Base-by-base conservation (phyloP, 2,113 vertebrate species). In the Gasterosteus nipponicus region DNA sequence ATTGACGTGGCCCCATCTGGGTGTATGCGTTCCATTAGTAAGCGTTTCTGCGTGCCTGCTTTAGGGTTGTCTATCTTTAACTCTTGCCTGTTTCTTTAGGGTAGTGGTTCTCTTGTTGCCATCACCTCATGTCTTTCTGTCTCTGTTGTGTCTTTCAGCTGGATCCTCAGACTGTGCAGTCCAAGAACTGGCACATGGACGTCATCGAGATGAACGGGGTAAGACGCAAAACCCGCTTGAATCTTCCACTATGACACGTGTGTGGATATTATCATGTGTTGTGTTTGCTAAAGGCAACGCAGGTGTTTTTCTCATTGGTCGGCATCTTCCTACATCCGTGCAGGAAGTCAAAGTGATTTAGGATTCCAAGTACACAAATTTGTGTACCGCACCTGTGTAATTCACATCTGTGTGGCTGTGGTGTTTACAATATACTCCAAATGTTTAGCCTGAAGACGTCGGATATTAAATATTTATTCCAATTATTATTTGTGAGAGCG, bases 131-230 rank as follows among this genome's bases (percentile, higher is more conserved):
- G 29, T 81, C 46, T 51, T 10, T 82, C 4, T 82, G n/a, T 85
- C 64, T 83, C 33, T 82, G 59, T 79, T 78, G 75, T 88, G 69
- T 87, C 68, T 93, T 89, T 15, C 92, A 99, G 98, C 92, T 99
- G 94, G 98, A 99, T 80, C 96, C 97, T 2, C 97, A 98, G 92
- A 95, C 95, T 0, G 96, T 99, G 46, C 97, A 99, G 93, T 98
- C 96, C 5, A 99, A 99, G 94, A 98, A 98, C 93, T 99, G 98
- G 98, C 98, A 99, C 85, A 94, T 96, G 83, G 97, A 98, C 0
- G 96, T 99, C 92, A 99, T 99, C 2, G 97, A 99, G 94, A 99
- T 99, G 98, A 99, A 99, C 0, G 98, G 98, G 95, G 98, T 99
- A 89, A 95, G 92, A 72, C n/a, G 2, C 47, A 4, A 58, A 10